Evolutionary conservation across 2,113 vertebrate genomes (phyloP).

Genomic region (Hiodon tergisus): DNA sequence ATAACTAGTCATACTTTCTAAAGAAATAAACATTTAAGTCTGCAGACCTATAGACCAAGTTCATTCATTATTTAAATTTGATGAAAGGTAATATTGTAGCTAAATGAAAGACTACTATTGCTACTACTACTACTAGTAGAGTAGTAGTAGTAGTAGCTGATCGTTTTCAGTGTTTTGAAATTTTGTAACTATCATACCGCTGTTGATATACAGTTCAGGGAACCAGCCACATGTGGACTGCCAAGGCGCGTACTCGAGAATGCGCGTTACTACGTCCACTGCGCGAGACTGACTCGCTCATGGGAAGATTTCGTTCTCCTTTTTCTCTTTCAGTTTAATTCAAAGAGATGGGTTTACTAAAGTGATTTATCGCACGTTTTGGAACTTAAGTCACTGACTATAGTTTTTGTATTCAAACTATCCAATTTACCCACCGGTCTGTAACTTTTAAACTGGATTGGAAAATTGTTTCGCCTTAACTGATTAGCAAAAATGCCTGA

Average conservation of each 20-base stretch:
- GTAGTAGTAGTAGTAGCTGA: too few relatives aligned
- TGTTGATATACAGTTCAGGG: not conserved
- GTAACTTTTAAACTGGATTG: slow-evolving; percentile 16
- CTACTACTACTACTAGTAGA: too few relatives aligned
- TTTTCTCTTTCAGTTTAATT: slow-evolving; percentile 24
- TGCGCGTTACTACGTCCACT: slow-evolving; percentile 19
- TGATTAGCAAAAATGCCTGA: slow-evolving; percentile 40
- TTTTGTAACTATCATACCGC: not conserved
- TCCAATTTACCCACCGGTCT: not conserved
- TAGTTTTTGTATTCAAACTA: slow-evolving; percentile 1
- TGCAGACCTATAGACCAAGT: too few relatives aligned
- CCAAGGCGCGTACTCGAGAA: slow-evolving; percentile 10
- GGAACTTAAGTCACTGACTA: not conserved
- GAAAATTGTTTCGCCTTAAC: not conserved
- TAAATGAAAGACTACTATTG: too few relatives aligned
- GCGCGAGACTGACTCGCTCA: slow-evolving; percentile 21
- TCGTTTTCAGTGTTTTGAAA: not conserved
- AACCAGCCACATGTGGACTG: not conserved
- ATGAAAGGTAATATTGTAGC: too few relatives aligned
- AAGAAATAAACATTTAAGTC: too few relatives aligned
- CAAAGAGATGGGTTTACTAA: slow-evolving; percentile 11
- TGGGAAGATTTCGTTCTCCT: slow-evolving; percentile 20
- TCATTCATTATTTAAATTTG: too few relatives aligned
- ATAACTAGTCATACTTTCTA: too few relatives aligned
- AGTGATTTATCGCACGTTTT: not conserved